Evolutionary conservation across 2,113 vertebrate species (phyloP).

Genomic region (Nesospiza acunhae): DNA sequence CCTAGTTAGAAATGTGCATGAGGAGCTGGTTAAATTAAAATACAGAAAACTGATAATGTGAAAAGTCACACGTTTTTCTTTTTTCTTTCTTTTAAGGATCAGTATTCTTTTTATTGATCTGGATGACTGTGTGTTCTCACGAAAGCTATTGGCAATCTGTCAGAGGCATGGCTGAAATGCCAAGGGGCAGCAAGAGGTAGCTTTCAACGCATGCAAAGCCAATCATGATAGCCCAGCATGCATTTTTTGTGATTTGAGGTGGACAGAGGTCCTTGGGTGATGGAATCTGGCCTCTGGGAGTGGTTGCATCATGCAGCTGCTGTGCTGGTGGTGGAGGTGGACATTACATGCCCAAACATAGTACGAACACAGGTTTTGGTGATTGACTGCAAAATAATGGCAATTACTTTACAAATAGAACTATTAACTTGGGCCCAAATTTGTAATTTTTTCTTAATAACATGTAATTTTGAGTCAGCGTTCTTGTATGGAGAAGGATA

Average conservation of each 20-base stretch:
- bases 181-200: not conserved
- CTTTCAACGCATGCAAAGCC: not conserved
- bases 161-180: not conserved
- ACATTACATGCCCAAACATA: not conserved
- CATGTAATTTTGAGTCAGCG: not conserved
- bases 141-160: not conserved
- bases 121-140: not conserved
- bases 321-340: not conserved
- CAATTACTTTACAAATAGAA: not conserved
- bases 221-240: not conserved
- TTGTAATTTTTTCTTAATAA: not conserved
- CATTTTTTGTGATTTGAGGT: not conserved
- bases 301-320: not conserved
- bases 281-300: not conserved
- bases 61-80: accelerated
- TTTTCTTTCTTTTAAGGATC: not conserved
- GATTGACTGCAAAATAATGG: not conserved
- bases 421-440: not conserved
- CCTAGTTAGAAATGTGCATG: not conserved
- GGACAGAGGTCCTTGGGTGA: not conserved
- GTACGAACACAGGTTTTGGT: not conserved
- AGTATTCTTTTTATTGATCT: not conserved
- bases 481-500: not conserved
- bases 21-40: not conserved
- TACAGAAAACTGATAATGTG: not conserved